phyloP scores from a whole-genome alignment of 1,140 invertebrate genomes.

The Drosophila carrolli region DNA sequence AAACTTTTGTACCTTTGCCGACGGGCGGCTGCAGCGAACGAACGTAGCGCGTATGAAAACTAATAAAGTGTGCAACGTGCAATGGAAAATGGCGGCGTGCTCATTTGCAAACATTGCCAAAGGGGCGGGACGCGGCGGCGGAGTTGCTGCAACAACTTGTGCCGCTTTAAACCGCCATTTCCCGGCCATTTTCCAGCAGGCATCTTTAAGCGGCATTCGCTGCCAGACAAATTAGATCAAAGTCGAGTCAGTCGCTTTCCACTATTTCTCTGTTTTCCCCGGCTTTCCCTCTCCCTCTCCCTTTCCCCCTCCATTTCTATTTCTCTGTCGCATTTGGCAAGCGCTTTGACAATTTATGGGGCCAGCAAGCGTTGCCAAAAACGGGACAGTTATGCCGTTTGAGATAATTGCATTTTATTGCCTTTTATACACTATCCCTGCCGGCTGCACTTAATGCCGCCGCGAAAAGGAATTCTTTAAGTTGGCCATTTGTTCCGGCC shows the following conservation, averaged over 20 bases:
- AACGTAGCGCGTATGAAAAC: conserved; percentile 72
- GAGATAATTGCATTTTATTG: conserved; percentile 81
- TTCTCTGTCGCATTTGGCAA: conserved; percentile 38
- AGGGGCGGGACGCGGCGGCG: background rate
- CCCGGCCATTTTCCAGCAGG: conserved; percentile 28
- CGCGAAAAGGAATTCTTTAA: conserved; percentile 62
- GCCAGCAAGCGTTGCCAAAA: conserved; percentile 73
- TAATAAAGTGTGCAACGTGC: conserved; percentile 81
- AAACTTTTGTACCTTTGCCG: conserved; percentile 64
- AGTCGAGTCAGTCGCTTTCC: conserved; percentile 43
- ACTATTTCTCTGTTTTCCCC: conserved; percentile 2
- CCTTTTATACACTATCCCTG: conserved; percentile 69
- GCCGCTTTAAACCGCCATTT: conserved; percentile 30
- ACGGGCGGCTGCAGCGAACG: conserved; percentile 22
- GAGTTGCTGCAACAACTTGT: conserved; percentile 5
- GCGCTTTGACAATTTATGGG: conserved; percentile 70
- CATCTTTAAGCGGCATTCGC: conserved; percentile 58
- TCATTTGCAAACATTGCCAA: conserved; percentile 77
- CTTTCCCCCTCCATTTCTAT: background rate
- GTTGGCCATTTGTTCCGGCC: conserved; percentile 50
- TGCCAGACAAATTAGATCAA: conserved; percentile 76
- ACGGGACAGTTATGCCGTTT: conserved; percentile 77
- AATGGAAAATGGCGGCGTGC: conserved; percentile 60
- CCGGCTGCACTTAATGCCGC: conserved; percentile 65
- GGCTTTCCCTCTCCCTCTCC: background rate